Evolutionary conservation across 2,797 vertebrate species (phyloP), one percentile per base, ranked within the genome.

Genomic region (Anabas testudineus): DNA sequence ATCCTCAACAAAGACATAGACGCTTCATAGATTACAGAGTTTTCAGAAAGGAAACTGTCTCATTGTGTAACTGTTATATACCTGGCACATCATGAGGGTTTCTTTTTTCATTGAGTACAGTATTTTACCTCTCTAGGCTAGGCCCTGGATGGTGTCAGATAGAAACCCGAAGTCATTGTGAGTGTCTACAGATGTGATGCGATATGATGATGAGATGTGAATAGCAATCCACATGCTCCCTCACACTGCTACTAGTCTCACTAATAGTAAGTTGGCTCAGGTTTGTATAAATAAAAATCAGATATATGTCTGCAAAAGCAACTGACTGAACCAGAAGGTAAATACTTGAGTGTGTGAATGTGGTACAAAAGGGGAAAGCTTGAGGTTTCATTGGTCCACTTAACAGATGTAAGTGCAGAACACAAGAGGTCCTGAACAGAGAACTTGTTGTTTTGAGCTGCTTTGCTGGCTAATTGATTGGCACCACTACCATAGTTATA

Each of bases 211-310:
- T 34, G 34, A 34, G 10, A 13, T 63, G 45, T 47, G 32, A 65
- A 47, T 47, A 41, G 18, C 16, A 55, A 55, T 13, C 22, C 19
- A 37, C 62, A 62, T 24, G 37, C 49, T 36, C 34, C 26, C 28
- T 52, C 9, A 5, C 19, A 32, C 36, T 57, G 51, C 49, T 55
- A n/a, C n/a, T n/a, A n/a, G 41, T 39, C 10, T 65, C 46, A 37
- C 7, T 48, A 43, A 58, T 5, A 3, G 14, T 14, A 57, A 37
- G 21, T 9, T 51, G 24, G 13, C 34, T 59, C 10, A 14, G 30
- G 64, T 21, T 42, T 57, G 22, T 18, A 2, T 19, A 1, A 51
- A 54, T 24, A 22, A 26, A 70, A 56, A 63, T 56, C 24, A 16
- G 19, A 69, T 51, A 43, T 9, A 45, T 60, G 41, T 2, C 47